Evolutionary conservation across 2,888 invertebrate species (phyloP), one percentile per base, ranked within the genome.

Genomic region (Drosophila monieri): DNA sequence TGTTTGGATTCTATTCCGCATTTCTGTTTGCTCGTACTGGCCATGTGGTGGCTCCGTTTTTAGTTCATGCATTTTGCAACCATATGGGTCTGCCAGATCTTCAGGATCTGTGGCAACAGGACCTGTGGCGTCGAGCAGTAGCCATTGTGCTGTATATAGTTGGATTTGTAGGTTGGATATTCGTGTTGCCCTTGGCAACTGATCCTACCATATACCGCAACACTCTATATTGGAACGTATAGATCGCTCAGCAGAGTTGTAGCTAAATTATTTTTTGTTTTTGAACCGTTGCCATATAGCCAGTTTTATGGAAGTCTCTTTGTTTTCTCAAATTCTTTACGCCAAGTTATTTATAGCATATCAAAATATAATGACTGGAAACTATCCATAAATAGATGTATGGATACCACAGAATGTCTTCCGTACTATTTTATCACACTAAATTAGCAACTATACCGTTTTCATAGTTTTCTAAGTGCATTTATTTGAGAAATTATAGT

Each of bases 21-120:
- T 98, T 95, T 90, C 92, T 98, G 49, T 97, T 98, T 92, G 93
- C 96, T 9, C 94, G 96, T 90, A 98, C 98, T 2, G 97, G 98
- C 37, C 98, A 98, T 91, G 94, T 98, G 80, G 93, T 95, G 15
- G 97, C 98, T 1, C 96, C 97, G 3, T 94, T 98, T 78, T 91
- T 97, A 14, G 97, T 96, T 1, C 99, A 99, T 91, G 95, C 97
- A 32, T 98, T 98, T 91, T 99, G 99, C 92, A 99, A 99, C 91
- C 96, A 97, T 91, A 98, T 99, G 97, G 98, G 98, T 6, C 96
- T 98, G 89, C 98, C 98, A 0, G 96, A 98, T 90, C 93, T 98
- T 74, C 93, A 93, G 3, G 97, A 96, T 89, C 92, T 96, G 3
- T 89, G 94, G 65, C 93, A 93, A 21, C 94, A 91, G 52, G 84